A percentile compares a stretch with the other conserved stretches of the same genome.
These are phyloP conservation scores for Eupeodes luniger DNA, from an alignment of 2,888 invertebrate genomes.

Conservation along the genomic window DNA sequence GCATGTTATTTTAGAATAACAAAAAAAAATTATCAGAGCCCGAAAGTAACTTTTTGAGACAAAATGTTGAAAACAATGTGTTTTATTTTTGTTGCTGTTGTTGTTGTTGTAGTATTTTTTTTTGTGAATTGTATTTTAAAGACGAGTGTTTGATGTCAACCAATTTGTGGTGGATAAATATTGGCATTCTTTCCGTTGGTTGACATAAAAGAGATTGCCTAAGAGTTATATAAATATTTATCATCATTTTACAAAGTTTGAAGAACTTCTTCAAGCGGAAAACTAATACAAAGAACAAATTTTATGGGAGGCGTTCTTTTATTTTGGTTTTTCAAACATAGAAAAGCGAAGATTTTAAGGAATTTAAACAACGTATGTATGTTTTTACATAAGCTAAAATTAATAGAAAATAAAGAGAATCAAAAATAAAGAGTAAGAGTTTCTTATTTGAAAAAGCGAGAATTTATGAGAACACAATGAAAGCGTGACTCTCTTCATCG, in stretches of 20 bases:
- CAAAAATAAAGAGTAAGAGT: too few relatives aligned
- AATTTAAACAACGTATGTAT: neutral
- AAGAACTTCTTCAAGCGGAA: slow-evolving; percentile 56
- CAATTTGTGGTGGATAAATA: slow-evolving; percentile 70
- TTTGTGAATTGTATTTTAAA: slow-evolving; percentile 31
- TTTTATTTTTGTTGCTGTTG: slow-evolving; percentile 4
- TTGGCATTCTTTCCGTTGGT: slow-evolving; percentile 69
- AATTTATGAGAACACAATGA: too few relatives aligned
- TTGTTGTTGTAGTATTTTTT: neutral
- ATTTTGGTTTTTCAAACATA: neutral
- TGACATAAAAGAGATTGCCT: slow-evolving; percentile 63
- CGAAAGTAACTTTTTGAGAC: slow-evolving; percentile 54
- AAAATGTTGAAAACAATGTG: slow-evolving; percentile 57
- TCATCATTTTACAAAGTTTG: slow-evolving; percentile 58
- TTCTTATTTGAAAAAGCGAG: too few relatives aligned
- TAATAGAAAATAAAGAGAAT: too few relatives aligned
- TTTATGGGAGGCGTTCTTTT: slow-evolving; percentile 9
- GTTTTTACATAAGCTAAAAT: neutral
- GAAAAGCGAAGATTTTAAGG: neutral
- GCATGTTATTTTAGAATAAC: slow-evolving; percentile 16
- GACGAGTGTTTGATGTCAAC: slow-evolving; percentile 70
- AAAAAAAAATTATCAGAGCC: neutral
- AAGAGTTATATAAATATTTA: slow-evolving; percentile 67
- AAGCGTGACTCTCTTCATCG: too few relatives aligned
- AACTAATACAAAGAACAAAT: slow-evolving; percentile 47